Percentiles rank a stretch among this genome's conserved stretches.
phyloP scores from a whole-genome alignment of 2,888 invertebrate genomes.

The Drosophila sordidula region DNA sequence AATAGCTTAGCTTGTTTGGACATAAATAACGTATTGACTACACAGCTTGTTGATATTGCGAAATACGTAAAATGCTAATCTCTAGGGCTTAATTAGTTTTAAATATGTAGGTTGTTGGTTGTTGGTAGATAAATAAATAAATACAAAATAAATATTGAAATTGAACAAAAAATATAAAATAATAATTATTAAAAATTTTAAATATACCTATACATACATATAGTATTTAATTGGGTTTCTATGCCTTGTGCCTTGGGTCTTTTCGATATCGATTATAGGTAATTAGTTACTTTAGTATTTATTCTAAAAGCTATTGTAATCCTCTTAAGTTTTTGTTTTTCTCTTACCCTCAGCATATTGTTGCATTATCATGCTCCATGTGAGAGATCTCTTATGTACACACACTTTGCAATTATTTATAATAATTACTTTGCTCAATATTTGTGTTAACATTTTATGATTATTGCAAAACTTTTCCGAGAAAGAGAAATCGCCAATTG shows the following conservation, averaged over 20 bases:
- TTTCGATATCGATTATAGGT: background rate
- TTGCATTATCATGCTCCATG: conserved; percentile 25
- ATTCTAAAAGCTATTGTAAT: conserved; percentile 9
- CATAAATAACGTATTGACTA: background rate
- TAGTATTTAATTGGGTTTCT: conserved; percentile 9
- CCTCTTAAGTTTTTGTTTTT: background rate
- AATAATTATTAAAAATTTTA: background rate
- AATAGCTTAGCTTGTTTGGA: conserved; percentile 4
- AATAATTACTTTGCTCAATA: conserved; percentile 74
- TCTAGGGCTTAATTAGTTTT: background rate
- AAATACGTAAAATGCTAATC: conserved; percentile 32
- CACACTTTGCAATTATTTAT: conserved; percentile 51
- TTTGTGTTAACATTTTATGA: conserved; percentile 76
- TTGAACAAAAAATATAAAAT: background rate
- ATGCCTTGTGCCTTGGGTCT: background rate
- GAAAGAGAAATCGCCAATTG: conserved; percentile 77
- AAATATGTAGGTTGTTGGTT: background rate
- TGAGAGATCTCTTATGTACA: conserved; percentile 28
- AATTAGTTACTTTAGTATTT: conserved; percentile 19
- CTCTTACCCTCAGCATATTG: conserved; percentile 22
- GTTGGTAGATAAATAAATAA: too few relatives aligned
- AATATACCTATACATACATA: too few relatives aligned
- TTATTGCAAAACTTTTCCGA: conserved; percentile 75
- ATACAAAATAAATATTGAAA: background rate
- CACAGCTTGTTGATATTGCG: conserved; percentile 16